Evolutionary conservation across 2,113 vertebrate species (phyloP).

Genomic region (Acanthisitta chloris): DNA sequence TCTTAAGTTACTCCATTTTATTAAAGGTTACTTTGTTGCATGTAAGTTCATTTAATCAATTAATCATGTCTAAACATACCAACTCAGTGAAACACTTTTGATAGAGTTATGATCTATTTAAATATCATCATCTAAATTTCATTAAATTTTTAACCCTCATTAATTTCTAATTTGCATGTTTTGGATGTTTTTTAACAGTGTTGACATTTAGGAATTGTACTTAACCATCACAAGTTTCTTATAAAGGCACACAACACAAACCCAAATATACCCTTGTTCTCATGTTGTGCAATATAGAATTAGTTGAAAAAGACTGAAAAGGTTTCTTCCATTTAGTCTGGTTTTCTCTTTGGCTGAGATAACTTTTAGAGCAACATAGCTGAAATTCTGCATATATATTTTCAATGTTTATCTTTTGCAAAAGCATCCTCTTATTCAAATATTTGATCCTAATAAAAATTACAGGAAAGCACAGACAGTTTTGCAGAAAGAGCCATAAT

Average conservation of each 20-base stretch:
- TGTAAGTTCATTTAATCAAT: neutral
- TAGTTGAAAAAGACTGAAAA: neutral
- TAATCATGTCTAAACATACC: slow-evolving; percentile 23
- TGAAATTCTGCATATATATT: neutral
- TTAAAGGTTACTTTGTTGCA: neutral
- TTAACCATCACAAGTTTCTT: neutral
- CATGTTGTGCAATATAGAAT: neutral
- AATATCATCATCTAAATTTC: slow-evolving; percentile 23
- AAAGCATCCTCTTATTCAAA: neutral
- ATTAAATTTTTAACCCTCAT: slow-evolving; percentile 46
- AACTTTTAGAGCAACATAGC: neutral
- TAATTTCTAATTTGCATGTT: slow-evolving; percentile 44
- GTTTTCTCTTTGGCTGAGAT: neutral
- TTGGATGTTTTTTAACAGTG: neutral
- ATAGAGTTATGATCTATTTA: slow-evolving; percentile 35
- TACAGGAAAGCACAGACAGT: neutral
- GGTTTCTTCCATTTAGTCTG: neutral
- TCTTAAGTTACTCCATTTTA: neutral
- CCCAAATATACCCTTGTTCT: neutral
- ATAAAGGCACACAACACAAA: neutral
- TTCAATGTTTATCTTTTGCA: neutral
- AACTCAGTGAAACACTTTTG: neutral
- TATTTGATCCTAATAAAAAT: neutral
- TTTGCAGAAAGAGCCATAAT: neutral
- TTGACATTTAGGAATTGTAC: neutral